phyloP scores from a whole-genome alignment of 2,113 vertebrate species.

The Onychorhynchus coronatus region DNA sequence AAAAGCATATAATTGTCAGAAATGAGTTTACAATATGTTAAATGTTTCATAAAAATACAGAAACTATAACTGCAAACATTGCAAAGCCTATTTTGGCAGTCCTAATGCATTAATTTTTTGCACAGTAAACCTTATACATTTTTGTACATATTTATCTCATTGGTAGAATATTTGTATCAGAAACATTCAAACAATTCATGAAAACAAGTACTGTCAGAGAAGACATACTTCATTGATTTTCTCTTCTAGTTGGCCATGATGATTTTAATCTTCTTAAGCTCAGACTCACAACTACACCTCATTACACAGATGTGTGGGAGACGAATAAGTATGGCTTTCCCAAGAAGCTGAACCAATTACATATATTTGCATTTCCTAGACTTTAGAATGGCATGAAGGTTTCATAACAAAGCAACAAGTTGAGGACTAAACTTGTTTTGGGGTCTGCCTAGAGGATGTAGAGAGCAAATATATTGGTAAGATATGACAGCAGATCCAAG shows the following conservation, averaged over 20 bases:
- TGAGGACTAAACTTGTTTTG: background rate
- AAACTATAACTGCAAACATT: background rate
- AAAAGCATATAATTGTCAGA: background rate
- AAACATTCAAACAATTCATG: background rate
- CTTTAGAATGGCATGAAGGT: fast-evolving
- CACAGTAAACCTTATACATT: background rate
- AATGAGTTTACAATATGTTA: background rate
- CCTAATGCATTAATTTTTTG: background rate
- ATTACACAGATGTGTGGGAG: background rate
- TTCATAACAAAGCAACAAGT: background rate
- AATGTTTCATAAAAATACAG: background rate
- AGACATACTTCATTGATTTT: background rate
- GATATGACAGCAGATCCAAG: background rate
- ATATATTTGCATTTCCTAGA: background rate
- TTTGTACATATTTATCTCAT: background rate
- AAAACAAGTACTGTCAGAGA: background rate
- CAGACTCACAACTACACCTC: background rate
- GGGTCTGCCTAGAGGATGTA: background rate
- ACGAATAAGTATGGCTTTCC: background rate
- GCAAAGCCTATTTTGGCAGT: background rate
- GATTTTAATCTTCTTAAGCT: background rate
- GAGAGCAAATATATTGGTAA: background rate
- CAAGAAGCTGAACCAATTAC: background rate
- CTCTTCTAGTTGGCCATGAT: background rate
- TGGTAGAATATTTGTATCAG: background rate